Evolutionary conservation across 2,888 invertebrate genomes (phyloP).

Genomic region (Eustalomyia histrio): DNA sequence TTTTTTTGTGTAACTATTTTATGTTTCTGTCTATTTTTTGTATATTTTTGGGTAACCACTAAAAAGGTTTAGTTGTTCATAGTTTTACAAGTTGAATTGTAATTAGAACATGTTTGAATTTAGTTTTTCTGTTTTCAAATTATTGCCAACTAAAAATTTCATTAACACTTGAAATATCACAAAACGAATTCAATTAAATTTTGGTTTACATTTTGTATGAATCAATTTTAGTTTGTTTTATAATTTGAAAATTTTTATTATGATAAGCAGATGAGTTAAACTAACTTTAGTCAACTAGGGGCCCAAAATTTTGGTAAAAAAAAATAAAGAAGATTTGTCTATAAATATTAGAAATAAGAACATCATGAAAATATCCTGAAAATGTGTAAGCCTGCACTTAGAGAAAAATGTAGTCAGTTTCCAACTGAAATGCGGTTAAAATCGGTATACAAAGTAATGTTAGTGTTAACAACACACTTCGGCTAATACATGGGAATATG

Average conservation of each 20-base stretch:
- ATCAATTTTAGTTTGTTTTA: conserved; percentile 31
- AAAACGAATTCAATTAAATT: conserved; percentile 28
- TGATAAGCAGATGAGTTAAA: neutral
- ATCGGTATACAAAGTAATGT: too few relatives aligned
- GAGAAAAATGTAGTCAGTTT: too few relatives aligned
- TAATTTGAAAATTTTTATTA: neutral
- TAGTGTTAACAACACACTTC: too few relatives aligned
- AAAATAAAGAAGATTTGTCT: too few relatives aligned
- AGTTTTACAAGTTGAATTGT: conserved; percentile 37
- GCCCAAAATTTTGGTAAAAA: neutral
- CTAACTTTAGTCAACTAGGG: neutral
- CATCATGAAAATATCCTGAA: too few relatives aligned
- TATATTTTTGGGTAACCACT: conserved; percentile 33
- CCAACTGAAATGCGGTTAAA: too few relatives aligned
- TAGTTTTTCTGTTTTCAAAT: conserved; percentile 3
- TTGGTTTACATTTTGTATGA: neutral
- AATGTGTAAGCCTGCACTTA: too few relatives aligned
- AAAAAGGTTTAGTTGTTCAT: conserved; percentile 33
- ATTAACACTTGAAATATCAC: conserved; percentile 52
- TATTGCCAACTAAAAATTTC: conserved; percentile 35
- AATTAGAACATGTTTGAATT: conserved; percentile 33
- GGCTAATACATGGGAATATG: too few relatives aligned
- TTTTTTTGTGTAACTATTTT: too few relatives aligned
- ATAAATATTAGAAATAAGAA: too few relatives aligned
- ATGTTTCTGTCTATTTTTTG: neutral